Evolutionary conservation across 2,113 vertebrate species (phyloP), one percentile per base, ranked within the genome.

Genomic region (Oenanthe melanoleuca): DNA sequence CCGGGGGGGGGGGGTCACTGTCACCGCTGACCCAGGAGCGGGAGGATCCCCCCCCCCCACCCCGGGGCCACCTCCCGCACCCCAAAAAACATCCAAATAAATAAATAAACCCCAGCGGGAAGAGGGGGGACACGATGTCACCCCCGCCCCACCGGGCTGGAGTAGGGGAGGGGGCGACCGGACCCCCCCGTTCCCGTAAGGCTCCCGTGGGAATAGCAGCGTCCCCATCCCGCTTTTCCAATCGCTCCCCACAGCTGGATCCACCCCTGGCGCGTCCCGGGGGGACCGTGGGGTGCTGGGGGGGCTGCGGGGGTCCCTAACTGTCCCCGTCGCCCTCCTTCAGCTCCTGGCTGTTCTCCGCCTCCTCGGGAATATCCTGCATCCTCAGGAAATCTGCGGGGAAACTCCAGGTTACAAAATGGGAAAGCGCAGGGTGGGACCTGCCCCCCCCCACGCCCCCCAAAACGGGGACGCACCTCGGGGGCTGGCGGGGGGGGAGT

Each of bases 311-410:
- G 37, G 16, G 37, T 33, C 56, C 88, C 96, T 97, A 98, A 94
- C 96, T 97, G 74, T 97, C n/a, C 24, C 89, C 72, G 10, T 97
- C 98, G 12, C 97, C 92, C 1, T 97, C 96, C 44, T 38, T 86
- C 52, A 73, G 87, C 56, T 98, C 98, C 77, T 97, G 96, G n/a
- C 95, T 96, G 78, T 96, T 98, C 96, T 99, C 99, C 2, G 95
- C 98, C 96, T 99, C 99, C 90, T 99, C 99, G 0, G 99, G 99
- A 73, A 99, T 99, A 97, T 99, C 99, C 97, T 99, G 99, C 96
- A 99, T 97, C 96, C 97, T 89, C 67, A 92, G 96, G 86, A 96
- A 96, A 92, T 99, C 99, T 99, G 85, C 9, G 96, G 85, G 45
- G 26, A 42, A 47, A 60, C 26, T 25, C 14, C 7, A 2, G 9